Base-by-base conservation (phyloP, 2,113 vertebrate species). In the Lophochroa leadbeateri region DNA sequence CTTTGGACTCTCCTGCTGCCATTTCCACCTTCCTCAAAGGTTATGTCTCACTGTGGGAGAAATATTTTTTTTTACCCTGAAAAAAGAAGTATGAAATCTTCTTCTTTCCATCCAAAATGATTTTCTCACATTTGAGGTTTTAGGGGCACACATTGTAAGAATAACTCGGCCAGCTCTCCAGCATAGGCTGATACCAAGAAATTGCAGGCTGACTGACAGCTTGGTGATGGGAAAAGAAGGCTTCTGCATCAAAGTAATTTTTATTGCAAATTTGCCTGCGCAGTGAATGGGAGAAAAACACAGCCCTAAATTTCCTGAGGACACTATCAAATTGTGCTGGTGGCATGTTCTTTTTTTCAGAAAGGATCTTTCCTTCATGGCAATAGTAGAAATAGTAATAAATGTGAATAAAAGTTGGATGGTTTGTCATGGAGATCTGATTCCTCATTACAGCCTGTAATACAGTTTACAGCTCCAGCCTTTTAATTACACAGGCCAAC, bases 251-350 rank as follows among this genome's bases (percentile, higher is more conserved):
- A 6, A 95, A 96, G 86, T 76, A 5, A 15, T 82, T 92, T 96
- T 94, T 94, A 89, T 70, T 94, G 83, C 86, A 96, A 89, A 87
- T 95, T 93, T 91, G 82, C 63, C 77, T 71, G 70, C 86, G 74
- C 70, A 84, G 77, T 67, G 90, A 82, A 91, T 76, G 65, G 0
- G 31, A 92, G 91, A 72, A 91, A 95, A 94, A 95, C 61, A 92
- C 77, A 92, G 86, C 52, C 41, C 52, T 44, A 65, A 65, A 80
- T 92, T 89, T 96, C 86, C 88, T 43, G 58, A 93, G 90, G 83
- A 95, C 53, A 61, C 41, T 86, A 88, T 76, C 64, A 84, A 86
- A 84, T 50, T 49, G 44, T 70, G 69, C 82, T 86, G 52, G 39
- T 88, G 82, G 90, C 72, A 43, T 23, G 29, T 49, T 74, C 16